These are phyloP conservation scores for Elephantulus edwardii DNA, from an alignment of 2,113 vertebrate genomes.

Conservation along the genomic window DNA sequence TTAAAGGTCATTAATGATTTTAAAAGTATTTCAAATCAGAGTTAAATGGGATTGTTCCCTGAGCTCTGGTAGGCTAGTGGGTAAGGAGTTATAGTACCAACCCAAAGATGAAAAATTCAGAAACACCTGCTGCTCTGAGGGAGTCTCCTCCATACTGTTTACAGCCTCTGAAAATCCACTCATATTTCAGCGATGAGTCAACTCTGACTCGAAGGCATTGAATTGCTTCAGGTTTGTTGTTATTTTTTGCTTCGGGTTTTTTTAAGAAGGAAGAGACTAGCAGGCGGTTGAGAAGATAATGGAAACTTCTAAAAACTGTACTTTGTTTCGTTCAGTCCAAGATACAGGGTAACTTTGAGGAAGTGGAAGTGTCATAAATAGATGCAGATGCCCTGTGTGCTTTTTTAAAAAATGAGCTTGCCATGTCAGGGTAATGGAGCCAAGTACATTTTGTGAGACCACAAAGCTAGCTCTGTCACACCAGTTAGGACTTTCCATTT, in stretches of 20 bases:
- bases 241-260: too few relatives aligned
- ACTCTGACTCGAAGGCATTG: too few relatives aligned
- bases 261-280: not conserved
- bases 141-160: constrained; percentile 41
- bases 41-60: not conserved
- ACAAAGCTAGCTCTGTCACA: accelerated
- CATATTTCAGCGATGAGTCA: too few relatives aligned
- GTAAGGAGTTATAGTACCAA: too few relatives aligned
- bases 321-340: not conserved
- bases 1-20: not conserved
- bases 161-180: too few relatives aligned
- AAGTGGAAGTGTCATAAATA: not conserved
- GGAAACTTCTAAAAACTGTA: not conserved
- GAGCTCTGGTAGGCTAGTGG: too few relatives aligned
- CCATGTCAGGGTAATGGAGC: not conserved
- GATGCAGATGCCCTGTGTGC: not conserved
- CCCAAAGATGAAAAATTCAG: too few relatives aligned
- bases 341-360: not conserved
- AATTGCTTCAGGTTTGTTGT: too few relatives aligned
- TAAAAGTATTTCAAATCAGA: not conserved
- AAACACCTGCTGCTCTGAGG: constrained; percentile 9
- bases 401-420: not conserved
- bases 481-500: not conserved
- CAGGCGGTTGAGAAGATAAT: not conserved
- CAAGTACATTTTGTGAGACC: not conserved